A percentile compares a stretch with the other conserved stretches of the same genome.
Conservation (phyloP, 2,797 vertebrate species). For the Pelochelys cantorii region DNA sequence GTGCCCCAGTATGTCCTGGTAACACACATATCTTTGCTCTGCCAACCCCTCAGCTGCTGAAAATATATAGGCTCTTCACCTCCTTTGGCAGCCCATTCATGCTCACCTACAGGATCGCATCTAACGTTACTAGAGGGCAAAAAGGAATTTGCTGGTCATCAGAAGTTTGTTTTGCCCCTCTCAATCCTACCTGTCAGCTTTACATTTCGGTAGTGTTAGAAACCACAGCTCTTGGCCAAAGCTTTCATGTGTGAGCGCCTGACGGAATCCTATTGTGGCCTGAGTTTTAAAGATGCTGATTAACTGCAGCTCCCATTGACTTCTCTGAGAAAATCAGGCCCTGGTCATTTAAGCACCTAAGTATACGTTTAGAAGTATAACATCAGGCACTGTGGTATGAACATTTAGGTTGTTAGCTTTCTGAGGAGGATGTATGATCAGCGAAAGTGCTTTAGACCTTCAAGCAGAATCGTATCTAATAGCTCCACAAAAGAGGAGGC, state of each 20-base stretch:
- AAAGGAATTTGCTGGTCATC: neutral
- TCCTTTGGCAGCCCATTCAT: neutral
- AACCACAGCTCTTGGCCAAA: neutral
- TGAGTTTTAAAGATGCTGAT: neutral
- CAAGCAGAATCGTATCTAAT: fast-evolving
- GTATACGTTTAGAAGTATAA: neutral
- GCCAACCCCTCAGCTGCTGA: neutral
- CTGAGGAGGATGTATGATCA: neutral
- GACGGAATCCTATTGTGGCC: neutral
- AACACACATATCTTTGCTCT: neutral
- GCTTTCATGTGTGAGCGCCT: neutral
- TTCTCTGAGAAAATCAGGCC: neutral
- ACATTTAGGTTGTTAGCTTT: neutral
- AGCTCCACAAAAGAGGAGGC: neutral
- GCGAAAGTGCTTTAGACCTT: neutral
- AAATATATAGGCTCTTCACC: neutral
- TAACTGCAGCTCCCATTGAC: fast-evolving
- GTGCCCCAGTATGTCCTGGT: neutral
- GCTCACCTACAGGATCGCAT: neutral
- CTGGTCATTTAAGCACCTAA: neutral
- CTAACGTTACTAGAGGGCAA: neutral
- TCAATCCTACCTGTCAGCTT: neutral
- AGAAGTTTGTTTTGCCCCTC: neutral
- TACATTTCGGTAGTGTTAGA: neutral
- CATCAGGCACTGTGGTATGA: neutral